Evolutionary conservation across 2,113 vertebrate species (phyloP).

Genomic region (Sialia sialis): DNA sequence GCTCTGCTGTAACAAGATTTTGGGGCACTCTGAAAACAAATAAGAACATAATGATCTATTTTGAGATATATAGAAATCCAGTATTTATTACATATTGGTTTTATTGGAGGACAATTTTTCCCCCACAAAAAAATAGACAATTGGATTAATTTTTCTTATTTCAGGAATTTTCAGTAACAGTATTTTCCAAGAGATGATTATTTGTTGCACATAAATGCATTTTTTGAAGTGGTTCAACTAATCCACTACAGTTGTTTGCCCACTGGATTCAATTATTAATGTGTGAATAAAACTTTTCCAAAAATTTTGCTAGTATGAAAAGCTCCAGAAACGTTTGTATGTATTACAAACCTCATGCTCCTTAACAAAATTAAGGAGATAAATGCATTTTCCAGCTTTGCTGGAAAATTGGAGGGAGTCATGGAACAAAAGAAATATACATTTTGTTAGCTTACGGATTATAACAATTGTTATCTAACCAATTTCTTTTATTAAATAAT

Average conservation of each 20-base stretch:
- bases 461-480: background rate
- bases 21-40: background rate
- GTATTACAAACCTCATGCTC: background rate
- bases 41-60: background rate
- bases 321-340: background rate
- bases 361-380: background rate
- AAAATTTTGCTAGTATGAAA: background rate
- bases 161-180: background rate
- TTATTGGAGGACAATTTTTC: background rate
- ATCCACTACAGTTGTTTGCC: background rate
- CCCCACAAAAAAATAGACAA: background rate
- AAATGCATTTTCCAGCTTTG: background rate
- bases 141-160: background rate
- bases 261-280: background rate
- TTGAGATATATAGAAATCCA: background rate
- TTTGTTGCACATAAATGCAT: background rate
- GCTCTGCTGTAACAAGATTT: background rate
- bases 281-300: background rate
- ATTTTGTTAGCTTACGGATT: background rate
- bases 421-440: background rate
- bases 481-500: background rate
- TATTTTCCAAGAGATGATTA: background rate
- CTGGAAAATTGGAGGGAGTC: background rate
- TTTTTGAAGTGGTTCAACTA: background rate
- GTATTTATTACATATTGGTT: background rate